Conservation (phyloP, 2,888 invertebrate genomes). For the Entomobrya multifasciata region DNA sequence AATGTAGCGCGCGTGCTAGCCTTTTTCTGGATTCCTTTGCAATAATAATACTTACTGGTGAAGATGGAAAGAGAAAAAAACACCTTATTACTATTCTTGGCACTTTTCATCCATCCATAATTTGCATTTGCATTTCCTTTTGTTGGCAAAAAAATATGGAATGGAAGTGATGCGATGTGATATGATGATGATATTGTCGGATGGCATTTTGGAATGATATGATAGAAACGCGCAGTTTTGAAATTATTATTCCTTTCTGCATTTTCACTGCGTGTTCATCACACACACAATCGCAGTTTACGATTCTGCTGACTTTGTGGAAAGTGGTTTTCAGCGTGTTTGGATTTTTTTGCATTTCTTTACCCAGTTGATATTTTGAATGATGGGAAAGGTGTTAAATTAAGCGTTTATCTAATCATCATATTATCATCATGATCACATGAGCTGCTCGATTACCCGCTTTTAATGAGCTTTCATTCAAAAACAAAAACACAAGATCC, state of each 20-base stretch:
- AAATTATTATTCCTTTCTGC: no score
- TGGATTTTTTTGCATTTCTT: no score
- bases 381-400: background rate
- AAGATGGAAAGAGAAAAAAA: background rate
- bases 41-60: no score
- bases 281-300: no score
- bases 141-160: conserved; percentile 62
- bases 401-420: conserved; percentile 38
- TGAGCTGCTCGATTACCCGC: conserved; percentile 31
- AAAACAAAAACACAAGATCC: conserved; percentile 17
- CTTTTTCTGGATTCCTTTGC: background rate
- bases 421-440: no score
- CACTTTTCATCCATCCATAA: conserved; percentile 65
- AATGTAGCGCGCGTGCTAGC: background rate
- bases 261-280: no score
- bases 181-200: no score
- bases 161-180: conserved; percentile 9
- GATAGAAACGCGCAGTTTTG: background rate
- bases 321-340: no score
- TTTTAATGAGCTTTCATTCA: conserved; percentile 46
- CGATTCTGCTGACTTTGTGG: no score
- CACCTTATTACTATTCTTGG: conserved; percentile 67
- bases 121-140: conserved; percentile 69
- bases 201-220: background rate
- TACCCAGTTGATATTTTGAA: no score